Conservation (phyloP, 1,140 invertebrate species). For the Brachystomella parvula region DNA sequence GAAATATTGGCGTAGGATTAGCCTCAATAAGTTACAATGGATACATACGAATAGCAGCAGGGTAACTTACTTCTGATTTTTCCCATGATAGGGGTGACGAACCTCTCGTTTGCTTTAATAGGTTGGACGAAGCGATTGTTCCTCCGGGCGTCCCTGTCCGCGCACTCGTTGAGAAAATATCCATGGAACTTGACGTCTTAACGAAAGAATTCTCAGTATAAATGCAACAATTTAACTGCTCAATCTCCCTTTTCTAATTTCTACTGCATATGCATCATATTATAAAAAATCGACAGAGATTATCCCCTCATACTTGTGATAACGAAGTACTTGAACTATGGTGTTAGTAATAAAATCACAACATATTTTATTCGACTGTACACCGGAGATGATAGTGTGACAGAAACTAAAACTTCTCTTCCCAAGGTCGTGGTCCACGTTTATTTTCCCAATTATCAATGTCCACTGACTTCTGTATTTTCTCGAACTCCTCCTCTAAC, state of each 20-base stretch:
- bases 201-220: slow-evolving; percentile 7
- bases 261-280: no score
- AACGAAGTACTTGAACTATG: no score
- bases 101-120: background rate
- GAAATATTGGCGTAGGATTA: slow-evolving; percentile 1
- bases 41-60: slow-evolving; percentile 2
- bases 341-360: no score
- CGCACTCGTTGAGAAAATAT: background rate
- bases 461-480: slow-evolving; percentile 59
- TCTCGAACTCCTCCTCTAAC: slow-evolving; percentile 62
- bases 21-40: slow-evolving; percentile 8
- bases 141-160: background rate
- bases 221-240: slow-evolving; percentile 4
- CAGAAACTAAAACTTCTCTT: no score
- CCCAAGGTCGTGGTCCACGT: slow-evolving; percentile 69
- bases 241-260: background rate
- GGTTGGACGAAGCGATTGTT: background rate
- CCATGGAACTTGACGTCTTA: slow-evolving; percentile 2
- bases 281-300: no score
- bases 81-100: no score
- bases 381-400: no score
- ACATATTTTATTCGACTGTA: no score
- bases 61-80: slow-evolving; percentile 3
- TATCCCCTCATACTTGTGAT: no score
- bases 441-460: slow-evolving; percentile 72